These are phyloP conservation scores for Tenebrosternarchus preto DNA, from an alignment of 2,113 vertebrate genomes.

Conservation along the genomic window DNA sequence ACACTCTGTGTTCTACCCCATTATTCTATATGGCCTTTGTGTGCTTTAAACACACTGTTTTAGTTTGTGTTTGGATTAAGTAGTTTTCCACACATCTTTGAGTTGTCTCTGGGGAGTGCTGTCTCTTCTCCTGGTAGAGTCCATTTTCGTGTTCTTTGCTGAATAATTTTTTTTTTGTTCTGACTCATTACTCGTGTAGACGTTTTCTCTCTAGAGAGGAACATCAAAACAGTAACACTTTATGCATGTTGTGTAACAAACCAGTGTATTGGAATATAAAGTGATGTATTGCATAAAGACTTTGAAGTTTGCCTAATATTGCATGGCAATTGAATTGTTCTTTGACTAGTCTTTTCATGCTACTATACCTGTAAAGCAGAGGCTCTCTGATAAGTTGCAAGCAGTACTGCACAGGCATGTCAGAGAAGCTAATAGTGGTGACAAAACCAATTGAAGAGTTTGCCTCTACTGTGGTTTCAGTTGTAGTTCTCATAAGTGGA, in stretches of 20 bases:
- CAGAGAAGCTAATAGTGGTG: constrained; percentile 39
- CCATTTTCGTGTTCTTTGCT: constrained; percentile 31
- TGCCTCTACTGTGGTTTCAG: constrained; percentile 29
- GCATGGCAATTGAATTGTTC: too few relatives aligned
- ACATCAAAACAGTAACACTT: neutral
- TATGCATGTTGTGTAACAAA: neutral
- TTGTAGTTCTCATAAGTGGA: constrained; percentile 17
- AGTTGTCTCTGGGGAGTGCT: constrained; percentile 36
- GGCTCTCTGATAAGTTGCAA: constrained; percentile 43
- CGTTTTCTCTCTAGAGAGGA: constrained; percentile 23
- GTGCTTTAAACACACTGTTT: neutral
- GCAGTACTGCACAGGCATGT: constrained; percentile 38
- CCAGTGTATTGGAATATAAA: neutral
- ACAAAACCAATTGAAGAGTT: constrained; percentile 34
- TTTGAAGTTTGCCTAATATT: neutral
- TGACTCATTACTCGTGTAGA: neutral
- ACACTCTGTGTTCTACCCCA: neutral
- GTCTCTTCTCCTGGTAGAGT: constrained; percentile 39
- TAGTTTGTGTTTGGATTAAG: constrained; percentile 3
- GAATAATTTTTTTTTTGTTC: constrained; percentile 10
- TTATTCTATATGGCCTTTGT: neutral
- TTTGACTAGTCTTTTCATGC: neutral
- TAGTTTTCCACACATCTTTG: constrained; percentile 39
- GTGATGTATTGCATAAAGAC: neutral
- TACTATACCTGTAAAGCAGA: constrained; percentile 33